A percentile compares a stretch with the other conserved stretches of the same genome.
Evolutionary conservation across 1,140 invertebrate species (phyloP).

Genomic region (Fopius arisanus): DNA sequence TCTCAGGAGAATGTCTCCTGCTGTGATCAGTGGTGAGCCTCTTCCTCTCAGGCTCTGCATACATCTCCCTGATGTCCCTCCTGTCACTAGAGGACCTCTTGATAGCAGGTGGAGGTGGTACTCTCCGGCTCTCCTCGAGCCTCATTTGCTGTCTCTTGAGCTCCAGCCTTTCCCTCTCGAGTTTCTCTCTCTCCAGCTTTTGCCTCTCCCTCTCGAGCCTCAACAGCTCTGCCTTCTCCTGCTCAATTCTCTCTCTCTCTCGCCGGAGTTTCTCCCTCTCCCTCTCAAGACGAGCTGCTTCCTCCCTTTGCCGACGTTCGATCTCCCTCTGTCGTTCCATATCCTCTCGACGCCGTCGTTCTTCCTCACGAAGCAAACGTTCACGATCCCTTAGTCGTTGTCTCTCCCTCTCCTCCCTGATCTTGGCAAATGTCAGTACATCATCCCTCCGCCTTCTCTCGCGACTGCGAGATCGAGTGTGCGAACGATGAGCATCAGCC

Average conservation of each 20-base stretch:
- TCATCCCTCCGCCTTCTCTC: slow-evolving; percentile 62
- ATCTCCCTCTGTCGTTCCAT: slow-evolving; percentile 76
- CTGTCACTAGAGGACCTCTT: slow-evolving; percentile 56
- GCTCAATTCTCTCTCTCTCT: slow-evolving; percentile 80
- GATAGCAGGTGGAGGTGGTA: slow-evolving; percentile 56
- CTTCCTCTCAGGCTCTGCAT: slow-evolving; percentile 56
- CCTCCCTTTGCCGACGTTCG: slow-evolving; percentile 79
- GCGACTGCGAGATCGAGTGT: slow-evolving; percentile 54
- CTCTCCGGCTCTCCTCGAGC: slow-evolving; percentile 57
- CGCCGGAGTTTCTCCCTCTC: slow-evolving; percentile 79
- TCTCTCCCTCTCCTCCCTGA: slow-evolving; percentile 77
- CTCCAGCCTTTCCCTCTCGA: slow-evolving; percentile 84
- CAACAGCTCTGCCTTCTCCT: slow-evolving; percentile 82
- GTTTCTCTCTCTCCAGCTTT: slow-evolving; percentile 80
- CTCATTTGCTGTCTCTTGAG: slow-evolving; percentile 77
- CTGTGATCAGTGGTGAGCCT: slow-evolving; percentile 54
- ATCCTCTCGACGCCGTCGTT: slow-evolving; percentile 76
- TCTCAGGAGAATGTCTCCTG: slow-evolving; percentile 55
- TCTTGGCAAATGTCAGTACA: slow-evolving; percentile 72
- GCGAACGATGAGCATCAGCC: slow-evolving; percentile 54
- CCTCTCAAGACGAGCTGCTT: slow-evolving; percentile 79
- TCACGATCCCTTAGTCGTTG: slow-evolving; percentile 81
- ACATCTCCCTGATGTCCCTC: slow-evolving; percentile 56
- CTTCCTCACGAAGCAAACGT: slow-evolving; percentile 78
- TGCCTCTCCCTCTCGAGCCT: slow-evolving; percentile 83